A percentile compares a stretch with the other conserved stretches of the same genome.
These are phyloP conservation scores for Criorhina ranunculi DNA, from an alignment of 2,888 invertebrate species.

Conservation along the genomic window DNA sequence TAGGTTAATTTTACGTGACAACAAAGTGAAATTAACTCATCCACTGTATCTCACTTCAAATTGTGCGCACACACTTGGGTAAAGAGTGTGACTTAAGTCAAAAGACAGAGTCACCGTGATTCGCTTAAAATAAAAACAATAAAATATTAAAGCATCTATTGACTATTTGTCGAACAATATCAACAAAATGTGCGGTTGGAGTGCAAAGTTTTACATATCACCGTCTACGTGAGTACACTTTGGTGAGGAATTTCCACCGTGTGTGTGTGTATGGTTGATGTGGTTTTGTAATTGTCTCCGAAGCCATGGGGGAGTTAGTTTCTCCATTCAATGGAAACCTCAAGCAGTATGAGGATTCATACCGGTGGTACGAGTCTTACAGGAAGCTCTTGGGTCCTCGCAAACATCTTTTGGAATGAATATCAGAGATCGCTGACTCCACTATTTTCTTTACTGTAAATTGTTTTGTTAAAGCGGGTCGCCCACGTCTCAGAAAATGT, in stretches of 20 bases:
- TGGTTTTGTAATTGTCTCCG: conserved; percentile 33
- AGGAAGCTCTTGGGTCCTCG: conserved; percentile 23
- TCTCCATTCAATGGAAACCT: conserved; percentile 21
- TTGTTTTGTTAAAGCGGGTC: conserved; percentile 16
- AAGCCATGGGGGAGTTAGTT: conserved; percentile 34
- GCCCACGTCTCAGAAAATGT: background rate
- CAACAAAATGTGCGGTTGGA: conserved; percentile 23
- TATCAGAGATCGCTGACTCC: conserved; percentile 14
- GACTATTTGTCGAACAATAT: conserved; percentile 30
- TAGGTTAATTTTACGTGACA: conserved; percentile 68
- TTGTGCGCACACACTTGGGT: background rate
- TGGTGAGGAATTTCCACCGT: conserved; percentile 9
- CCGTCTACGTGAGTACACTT: background rate
- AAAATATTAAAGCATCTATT: conserved; percentile 7
- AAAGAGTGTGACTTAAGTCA: conserved; percentile 25
- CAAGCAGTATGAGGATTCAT: conserved; percentile 21
- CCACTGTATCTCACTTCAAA: conserved; percentile 8
- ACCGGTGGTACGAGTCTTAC: conserved; percentile 18
- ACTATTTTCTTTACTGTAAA: background rate
- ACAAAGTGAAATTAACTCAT: conserved; percentile 68
- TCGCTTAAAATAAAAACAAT: background rate
- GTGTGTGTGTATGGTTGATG: conserved; percentile 9
- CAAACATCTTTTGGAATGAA: background rate
- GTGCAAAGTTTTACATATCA: conserved; percentile 2
- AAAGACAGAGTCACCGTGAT: background rate